Evolutionary conservation across 2,888 invertebrate genomes (phyloP), one percentile per base, ranked within the genome.

Genomic region (Trilocha varians): DNA sequence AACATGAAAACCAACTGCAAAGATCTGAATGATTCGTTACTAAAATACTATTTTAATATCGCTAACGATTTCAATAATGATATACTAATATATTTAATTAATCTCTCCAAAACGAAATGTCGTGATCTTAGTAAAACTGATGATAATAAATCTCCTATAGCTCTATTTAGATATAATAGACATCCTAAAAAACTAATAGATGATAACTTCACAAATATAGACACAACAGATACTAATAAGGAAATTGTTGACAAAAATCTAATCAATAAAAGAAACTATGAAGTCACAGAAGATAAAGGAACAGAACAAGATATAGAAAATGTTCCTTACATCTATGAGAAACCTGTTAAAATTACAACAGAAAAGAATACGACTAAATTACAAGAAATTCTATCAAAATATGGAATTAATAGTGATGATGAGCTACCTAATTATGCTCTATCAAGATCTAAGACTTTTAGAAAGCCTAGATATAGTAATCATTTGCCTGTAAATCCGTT

Each of bases 401-500:
- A 84, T 39, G 75, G 78, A 38, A 79, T 80, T 33, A 59, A 62
- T 32, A 49, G 50, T 1, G 52, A 65, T 25, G 78, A 79, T 43
- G 51, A 62, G 32, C 50, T 77, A 3, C 54, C 57, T 48, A 83
- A 84, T 46, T 83, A 84, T 47, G 63, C 57, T 16, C 40, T 70
- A 43, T 82, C 83, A 1, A 58, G 25, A 25, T 25, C 25, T 25
- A 25, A 9, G 25, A 6, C 25, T 1, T 9, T 60, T 37, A 55
- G 47, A 38, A 59, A 59, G 15, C 47, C 57, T 38, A 67, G 83
- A 41, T 86, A 82, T 59, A 90, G 90, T 59, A 88, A 88, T 59
- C 87, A 90, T 74, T 73, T 83, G 38, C 83, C 88, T 1, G 66
- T 87, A 32, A 88, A 90, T 74, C 89, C 90, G 40, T 65, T 88